Evolutionary conservation across 2,113 vertebrate species (phyloP), one percentile per base, ranked within the genome.

Genomic region (Colossoma macropomum): DNA sequence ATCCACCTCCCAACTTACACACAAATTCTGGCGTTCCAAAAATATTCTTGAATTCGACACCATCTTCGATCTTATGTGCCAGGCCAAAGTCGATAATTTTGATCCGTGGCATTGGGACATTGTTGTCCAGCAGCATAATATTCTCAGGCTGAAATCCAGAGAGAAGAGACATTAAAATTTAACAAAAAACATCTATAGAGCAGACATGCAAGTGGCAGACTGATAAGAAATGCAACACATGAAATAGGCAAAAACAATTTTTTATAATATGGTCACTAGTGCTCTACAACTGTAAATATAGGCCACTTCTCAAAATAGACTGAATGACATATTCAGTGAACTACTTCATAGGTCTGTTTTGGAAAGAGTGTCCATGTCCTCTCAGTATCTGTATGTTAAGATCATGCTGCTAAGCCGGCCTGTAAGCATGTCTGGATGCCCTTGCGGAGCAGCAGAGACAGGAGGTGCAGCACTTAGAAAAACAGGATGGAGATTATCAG

Each of bases 21-120:
- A 99, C 97, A 86, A 99, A 99, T 91, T 99, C 98, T 0, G 98
- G 97, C 0, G 98, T 99, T 62, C 98, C 98, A 92, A 98, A 99
- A 90, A 99, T 98, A 81, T 98, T 96, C 94, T 98, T 99, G 89
- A 99, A 99, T 75, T 99, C 97, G 0, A 95, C 95, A 63, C 97
- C 97, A 11, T 96, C 96, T 92, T 98, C 95, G 84, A 99, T 96
- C 93, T 96, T 96, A 77, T 97, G 97, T 60, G 98, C 97, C 85
- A 99, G 93, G 72, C 98, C 97, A 27, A 99, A 99, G 87, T 99
- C 98, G 86, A 99, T 99, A 87, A 99, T 84, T 85, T 99, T 99
- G 88, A 99, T 99, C 79, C 96, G 96, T 0, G 98, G 97, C 72
- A 96, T 84, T 76, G 93, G 90, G 63, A 94, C 92, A 41, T 94